These are phyloP conservation scores for Malurus elegans DNA, from an alignment of 2,113 vertebrate species.

Conservation along the genomic window DNA sequence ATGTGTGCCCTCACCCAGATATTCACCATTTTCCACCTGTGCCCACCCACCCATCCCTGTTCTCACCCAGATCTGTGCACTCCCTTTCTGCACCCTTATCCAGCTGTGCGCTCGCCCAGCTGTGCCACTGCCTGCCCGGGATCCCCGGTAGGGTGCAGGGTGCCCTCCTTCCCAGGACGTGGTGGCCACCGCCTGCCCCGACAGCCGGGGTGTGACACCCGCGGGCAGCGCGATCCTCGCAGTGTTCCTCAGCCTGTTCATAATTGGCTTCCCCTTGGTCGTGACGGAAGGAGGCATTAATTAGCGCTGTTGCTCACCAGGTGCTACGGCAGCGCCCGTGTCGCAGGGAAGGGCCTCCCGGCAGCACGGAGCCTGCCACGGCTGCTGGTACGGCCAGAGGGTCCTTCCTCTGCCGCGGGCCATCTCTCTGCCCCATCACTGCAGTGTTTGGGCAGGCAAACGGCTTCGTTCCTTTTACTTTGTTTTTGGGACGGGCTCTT, in stretches of 20 bases:
- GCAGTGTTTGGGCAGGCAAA: background rate
- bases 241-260: background rate
- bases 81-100: background rate
- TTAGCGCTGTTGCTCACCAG: background rate
- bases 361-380: background rate
- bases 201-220: background rate
- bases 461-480: background rate
- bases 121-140: background rate
- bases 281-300: conserved; percentile 17
- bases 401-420: accelerated
- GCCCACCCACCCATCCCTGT: background rate
- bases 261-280: background rate
- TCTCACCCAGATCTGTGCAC: background rate
- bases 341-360: background rate
- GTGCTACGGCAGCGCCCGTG: background rate
- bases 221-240: background rate
- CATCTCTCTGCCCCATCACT: background rate
- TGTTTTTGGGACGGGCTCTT: background rate
- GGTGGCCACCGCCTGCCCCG: background rate
- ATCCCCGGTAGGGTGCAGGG: background rate
- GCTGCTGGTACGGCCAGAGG: background rate
- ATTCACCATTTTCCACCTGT: background rate
- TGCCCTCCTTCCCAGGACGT: background rate
- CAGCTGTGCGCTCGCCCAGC: background rate
- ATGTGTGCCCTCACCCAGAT: background rate